Evolutionary conservation across 2,113 vertebrate genomes (phyloP), one percentile per base, ranked within the genome.

Genomic region (Paradoxurus hermaphroditus): DNA sequence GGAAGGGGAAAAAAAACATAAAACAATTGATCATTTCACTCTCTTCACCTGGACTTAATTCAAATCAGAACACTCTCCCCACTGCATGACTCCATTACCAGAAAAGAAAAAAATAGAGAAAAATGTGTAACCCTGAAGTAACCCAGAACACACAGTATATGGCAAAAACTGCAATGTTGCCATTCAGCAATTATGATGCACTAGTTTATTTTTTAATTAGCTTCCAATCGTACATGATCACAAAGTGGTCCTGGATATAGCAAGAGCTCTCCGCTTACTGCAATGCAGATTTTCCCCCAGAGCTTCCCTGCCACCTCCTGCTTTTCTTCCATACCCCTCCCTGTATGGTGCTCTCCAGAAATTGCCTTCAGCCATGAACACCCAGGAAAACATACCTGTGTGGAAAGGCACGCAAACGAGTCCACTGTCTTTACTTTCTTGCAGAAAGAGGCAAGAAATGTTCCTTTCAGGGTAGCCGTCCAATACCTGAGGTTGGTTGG

Each of bases 171-270:
- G 59, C 90, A 90, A 56, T 41, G 83, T 31, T 88, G 39, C 49
- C 84, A 85, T 34, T 67, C 21, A 73, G 56, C 81, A 82, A 85
- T 92, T 77, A 91, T 4, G 44, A 82, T 41, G 82, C 34, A 95
- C 62, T 18, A n/a, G 72, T 59, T 97, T 77, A 90, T 67, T 91
- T 86, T 92, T 27, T 85, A 86, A 90, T 85, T 31, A 83, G 70
- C 86, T 89, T 53, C 75, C 87, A 91, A 94, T 29, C 31, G 7
- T 31, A 46, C 15, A 18, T 41, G 31, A 59, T 90, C 36, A 51
- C 21, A 0, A 73, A 70, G 12, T 36, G 59, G 29, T 78, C 49
- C 77, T 27, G 59, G 14, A 21, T 51, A 36, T 1, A 29, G 68
- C 73, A 86, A 29, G 31, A 65, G 4, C 15, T 44, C 51, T 77